Base-by-base conservation (phyloP, 2,113 vertebrate genomes). In the Anser brachyrhynchus region DNA sequence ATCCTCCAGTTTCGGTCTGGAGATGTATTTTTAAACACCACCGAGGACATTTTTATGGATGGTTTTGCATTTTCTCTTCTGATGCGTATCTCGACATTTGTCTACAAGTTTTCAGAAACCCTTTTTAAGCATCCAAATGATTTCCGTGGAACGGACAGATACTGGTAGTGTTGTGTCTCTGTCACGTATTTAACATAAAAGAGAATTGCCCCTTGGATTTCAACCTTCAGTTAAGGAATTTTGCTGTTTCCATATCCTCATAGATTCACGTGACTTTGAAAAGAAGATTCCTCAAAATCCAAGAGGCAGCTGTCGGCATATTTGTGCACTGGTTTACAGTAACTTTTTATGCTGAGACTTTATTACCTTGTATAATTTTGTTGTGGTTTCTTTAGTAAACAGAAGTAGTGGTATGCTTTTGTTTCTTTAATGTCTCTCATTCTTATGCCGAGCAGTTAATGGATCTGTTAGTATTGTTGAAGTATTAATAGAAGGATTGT, bases 401-500 rank as follows among this genome's bases (percentile, higher is more conserved):
- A 89, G 44, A 31, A 92, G 28, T 74, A 88, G 39, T 62, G n/a
- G n/a, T 79, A 11, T 33, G n/a, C 0, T 84, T 91, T 58, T 89
- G 37, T 76, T 89, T 92, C 89, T 69, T 39, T 70, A 95, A 81
- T 1, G 10, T 65, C 62, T 91, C 66, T 69, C 29, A 5, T 77
- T 9, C 44, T 88, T 85, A 33, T 67, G 67, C 66, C 82, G 70
- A 89, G 74, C 77, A 87, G 84, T 92, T 96, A 94, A 91, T 87
- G 76, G 92, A 26, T 77, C 90, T 96, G 77, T 86, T 94, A 67
- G 69, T 89, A 57, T 89, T 90, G 88, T 94, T 96, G 25, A 89
- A 92, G 49, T 92, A 93, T 92, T 93, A 96, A 84, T 64, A 89
- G 73, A 92, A 95, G 86, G 89, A 51, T 49, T 90, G 29, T 92